A percentile compares a stretch with the other conserved stretches of the same genome.
Evolutionary conservation across 1,140 invertebrate genomes (phyloP).

Genomic region (Bombus consobrinus): DNA sequence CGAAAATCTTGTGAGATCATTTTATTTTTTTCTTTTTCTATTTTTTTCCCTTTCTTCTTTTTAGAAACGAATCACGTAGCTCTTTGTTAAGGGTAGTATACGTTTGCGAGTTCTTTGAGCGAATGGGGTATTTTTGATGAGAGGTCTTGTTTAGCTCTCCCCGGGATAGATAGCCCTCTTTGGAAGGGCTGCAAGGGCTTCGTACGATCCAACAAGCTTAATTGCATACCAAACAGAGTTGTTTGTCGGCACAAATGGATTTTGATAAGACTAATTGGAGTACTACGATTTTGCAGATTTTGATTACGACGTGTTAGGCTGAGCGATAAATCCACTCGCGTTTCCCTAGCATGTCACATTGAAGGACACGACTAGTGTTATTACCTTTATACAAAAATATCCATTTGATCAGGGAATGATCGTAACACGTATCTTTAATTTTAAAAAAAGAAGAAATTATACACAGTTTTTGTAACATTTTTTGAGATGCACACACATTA

Average conservation of each 20-base stretch:
- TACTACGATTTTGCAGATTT: no score
- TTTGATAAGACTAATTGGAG: background rate
- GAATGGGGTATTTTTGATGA: background rate
- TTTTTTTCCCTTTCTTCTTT: no score
- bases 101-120: background rate
- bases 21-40: background rate
- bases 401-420: no score
- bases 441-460: no score
- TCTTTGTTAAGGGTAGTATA: background rate
- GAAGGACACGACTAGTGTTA: no score
- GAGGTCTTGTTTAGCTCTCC: background rate
- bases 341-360: no score
- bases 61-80: background rate
- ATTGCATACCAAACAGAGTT: background rate
- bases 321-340: no score
- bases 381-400: no score
- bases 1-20: background rate
- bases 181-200: background rate
- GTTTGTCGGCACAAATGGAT: background rate
- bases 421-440: no score
- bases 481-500: fast-evolving
- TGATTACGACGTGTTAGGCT: no score
- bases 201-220: background rate
- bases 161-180: background rate
- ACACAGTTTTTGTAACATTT: no score